A percentile compares a stretch with the other conserved stretches of the same genome.
These are phyloP conservation scores for Leuciscus waleckii DNA, from an alignment of 2,797 vertebrate species.

Conservation along the genomic window DNA sequence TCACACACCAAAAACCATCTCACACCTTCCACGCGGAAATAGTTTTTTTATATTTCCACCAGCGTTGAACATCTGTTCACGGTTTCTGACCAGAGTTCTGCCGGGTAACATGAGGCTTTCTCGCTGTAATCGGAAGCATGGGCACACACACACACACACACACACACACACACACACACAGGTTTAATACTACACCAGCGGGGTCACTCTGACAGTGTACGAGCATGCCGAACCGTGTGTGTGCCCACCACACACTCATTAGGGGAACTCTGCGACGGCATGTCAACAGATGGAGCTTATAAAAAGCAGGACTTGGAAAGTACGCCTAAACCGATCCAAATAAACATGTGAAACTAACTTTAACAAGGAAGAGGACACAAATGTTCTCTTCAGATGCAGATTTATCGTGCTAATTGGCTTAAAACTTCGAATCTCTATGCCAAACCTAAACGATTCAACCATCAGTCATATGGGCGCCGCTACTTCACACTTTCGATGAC, in stretches of 20 bases:
- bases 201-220: constrained; percentile 41
- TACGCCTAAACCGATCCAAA: not conserved
- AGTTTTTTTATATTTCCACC: constrained; percentile 29
- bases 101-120: constrained; percentile 37
- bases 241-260: constrained; percentile 32
- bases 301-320: constrained; percentile 32
- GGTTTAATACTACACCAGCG: constrained; percentile 36
- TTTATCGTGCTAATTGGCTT: constrained; percentile 17
- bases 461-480: constrained; percentile 11
- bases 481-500: constrained; percentile 35
- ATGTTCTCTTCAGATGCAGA: constrained; percentile 21
- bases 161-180: not conserved
- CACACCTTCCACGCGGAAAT: not conserved
- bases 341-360: constrained; percentile 40
- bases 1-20: not conserved
- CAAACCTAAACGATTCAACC: not conserved
- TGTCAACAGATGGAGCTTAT: constrained; percentile 55
- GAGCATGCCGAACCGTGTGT: constrained; percentile 30
- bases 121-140: constrained; percentile 6
- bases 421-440: not conserved
- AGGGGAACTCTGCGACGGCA: constrained; percentile 31
- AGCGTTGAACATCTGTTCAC: constrained; percentile 37
- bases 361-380: constrained; percentile 13
- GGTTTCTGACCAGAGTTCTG: constrained; percentile 41
- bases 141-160: constrained; percentile 2